These are phyloP conservation scores for Ylistrum balloti DNA, from an alignment of 1,140 invertebrate genomes.

Conservation along the genomic window DNA sequence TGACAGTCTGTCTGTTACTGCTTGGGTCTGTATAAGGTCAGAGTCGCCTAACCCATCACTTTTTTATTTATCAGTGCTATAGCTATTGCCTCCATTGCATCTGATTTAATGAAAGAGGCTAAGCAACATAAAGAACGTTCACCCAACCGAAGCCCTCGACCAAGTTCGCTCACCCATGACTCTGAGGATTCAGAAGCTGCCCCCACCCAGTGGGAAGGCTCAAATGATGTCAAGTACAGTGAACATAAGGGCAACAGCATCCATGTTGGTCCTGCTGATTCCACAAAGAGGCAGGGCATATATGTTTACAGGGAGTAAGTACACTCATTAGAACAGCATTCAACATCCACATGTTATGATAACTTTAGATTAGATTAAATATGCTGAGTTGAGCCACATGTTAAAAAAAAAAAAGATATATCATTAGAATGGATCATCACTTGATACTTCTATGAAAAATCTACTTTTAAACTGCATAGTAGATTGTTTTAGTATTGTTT, in stretches of 20 bases:
- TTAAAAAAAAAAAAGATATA: no score
- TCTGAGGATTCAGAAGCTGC: constrained; percentile 60
- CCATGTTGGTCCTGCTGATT: constrained; percentile 60
- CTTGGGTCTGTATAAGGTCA: neutral
- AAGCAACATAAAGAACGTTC: constrained; percentile 2
- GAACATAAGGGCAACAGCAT: constrained; percentile 64
- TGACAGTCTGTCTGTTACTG: neutral
- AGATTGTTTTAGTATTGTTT: no score
- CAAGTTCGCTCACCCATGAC: constrained; percentile 47
- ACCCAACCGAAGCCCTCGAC: constrained; percentile 50
- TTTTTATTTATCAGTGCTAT: constrained; percentile 52
- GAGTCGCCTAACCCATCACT: neutral
- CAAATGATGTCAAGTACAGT: constrained; percentile 60
- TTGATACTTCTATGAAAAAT: no score
- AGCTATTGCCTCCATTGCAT: constrained; percentile 47
- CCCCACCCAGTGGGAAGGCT: constrained; percentile 64
- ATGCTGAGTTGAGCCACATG: no score
- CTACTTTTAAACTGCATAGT: no score
- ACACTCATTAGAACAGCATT: neutral
- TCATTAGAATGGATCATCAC: no score
- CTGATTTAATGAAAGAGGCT: constrained; percentile 63
- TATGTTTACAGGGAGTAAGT: constrained; percentile 82
- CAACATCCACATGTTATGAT: no score
- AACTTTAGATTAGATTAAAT: no score
- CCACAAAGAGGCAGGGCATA: constrained; percentile 74